These are phyloP conservation scores for Antechinus flavipes DNA, from an alignment of 2,113 vertebrate genomes.

Conservation along the genomic window DNA sequence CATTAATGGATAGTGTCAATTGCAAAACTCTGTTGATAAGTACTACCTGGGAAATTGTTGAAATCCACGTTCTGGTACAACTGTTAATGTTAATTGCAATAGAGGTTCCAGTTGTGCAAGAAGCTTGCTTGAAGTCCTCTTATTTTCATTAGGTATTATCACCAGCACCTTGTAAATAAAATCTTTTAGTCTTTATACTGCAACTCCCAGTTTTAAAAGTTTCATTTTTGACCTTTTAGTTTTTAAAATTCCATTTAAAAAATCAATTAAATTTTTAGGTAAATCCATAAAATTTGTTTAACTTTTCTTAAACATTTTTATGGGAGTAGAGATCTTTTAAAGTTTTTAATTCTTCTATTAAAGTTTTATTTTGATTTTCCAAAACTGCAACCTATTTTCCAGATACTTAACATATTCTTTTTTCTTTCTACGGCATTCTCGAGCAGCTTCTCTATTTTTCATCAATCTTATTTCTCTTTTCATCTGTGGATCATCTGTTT, in stretches of 20 bases:
- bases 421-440: conserved; percentile 95
- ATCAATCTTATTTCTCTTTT: conserved; percentile 94
- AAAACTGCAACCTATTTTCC: conserved; percentile 96
- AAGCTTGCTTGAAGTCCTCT: conserved; percentile 76
- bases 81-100: conserved; percentile 33
- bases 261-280: conserved; percentile 80
- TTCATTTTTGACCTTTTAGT: conserved; percentile 85
- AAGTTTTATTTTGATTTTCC: conserved; percentile 97
- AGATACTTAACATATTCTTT: conserved; percentile 97
- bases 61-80: conserved; percentile 44
- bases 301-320: conserved; percentile 89
- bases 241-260: conserved; percentile 84
- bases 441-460: conserved; percentile 96
- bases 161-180: conserved; percentile 75
- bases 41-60: conserved; percentile 42
- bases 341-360: conserved; percentile 97
- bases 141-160: conserved; percentile 68
- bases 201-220: conserved; percentile 85
- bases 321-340: conserved; percentile 97
- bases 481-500: conserved; percentile 92
- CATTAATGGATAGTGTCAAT: conserved; percentile 9
- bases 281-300: conserved; percentile 79
- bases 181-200: conserved; percentile 75
- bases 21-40: conserved; percentile 50
- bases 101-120: conserved; percentile 83